Evolutionary conservation across 2,113 vertebrate genomes (phyloP).

Genomic region (Channa argus): DNA sequence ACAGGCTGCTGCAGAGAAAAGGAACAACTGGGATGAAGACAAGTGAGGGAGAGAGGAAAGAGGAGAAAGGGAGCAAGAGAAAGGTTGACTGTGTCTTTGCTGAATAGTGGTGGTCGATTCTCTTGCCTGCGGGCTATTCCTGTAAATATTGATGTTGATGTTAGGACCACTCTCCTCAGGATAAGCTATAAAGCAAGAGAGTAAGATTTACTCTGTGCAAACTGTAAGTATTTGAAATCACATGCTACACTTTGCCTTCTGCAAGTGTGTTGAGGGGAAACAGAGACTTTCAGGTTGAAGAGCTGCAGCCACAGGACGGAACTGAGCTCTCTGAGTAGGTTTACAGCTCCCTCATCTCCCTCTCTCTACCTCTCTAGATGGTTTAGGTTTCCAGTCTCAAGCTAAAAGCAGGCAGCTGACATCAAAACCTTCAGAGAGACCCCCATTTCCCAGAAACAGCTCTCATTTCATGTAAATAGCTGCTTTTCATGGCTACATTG

Average conservation of each 20-base stretch:
- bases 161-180: constrained; percentile 81
- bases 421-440: constrained; percentile 77
- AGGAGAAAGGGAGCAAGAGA: constrained; percentile 32
- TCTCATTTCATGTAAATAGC: constrained; percentile 77
- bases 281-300: constrained; percentile 63
- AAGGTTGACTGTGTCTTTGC: constrained; percentile 71
- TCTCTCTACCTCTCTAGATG: constrained; percentile 53
- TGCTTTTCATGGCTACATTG: constrained; percentile 70
- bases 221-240: constrained; percentile 66
- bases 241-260: constrained; percentile 46
- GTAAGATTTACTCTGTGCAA: constrained; percentile 67
- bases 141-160: constrained; percentile 82
- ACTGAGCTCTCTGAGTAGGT: constrained; percentile 57
- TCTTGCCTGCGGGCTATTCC: constrained; percentile 77
- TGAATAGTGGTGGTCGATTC: constrained; percentile 77
- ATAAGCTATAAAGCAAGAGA: constrained; percentile 73
- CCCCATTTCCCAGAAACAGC: constrained; percentile 73
- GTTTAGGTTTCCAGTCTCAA: constrained; percentile 74
- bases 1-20: constrained; percentile 41
- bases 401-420: constrained; percentile 76
- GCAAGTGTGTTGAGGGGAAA: constrained; percentile 41
- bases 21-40: constrained; percentile 62
- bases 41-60: constrained; percentile 34
- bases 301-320: constrained; percentile 59
- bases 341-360: constrained; percentile 54